These are phyloP conservation scores for Trichopria drosophilae DNA, from an alignment of 2,888 invertebrate species.

Conservation along the genomic window DNA sequence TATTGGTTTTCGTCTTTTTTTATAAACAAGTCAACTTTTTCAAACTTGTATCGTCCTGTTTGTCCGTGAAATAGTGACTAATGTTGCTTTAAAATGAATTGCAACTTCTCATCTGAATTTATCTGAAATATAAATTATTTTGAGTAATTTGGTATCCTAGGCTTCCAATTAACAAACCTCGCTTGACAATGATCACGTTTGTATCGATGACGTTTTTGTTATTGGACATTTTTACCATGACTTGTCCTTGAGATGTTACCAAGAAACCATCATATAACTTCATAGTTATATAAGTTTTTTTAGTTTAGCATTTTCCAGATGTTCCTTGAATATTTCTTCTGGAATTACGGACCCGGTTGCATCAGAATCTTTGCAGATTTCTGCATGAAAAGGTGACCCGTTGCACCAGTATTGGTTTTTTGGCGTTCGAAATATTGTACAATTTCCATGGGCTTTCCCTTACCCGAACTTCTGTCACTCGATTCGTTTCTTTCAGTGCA, in stretches of 20 bases:
- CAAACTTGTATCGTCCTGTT: not conserved
- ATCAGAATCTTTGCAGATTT: constrained; percentile 43
- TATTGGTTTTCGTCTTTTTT: not conserved
- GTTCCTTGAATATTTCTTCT: constrained; percentile 4
- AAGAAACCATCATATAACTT: constrained; percentile 25
- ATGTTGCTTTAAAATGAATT: constrained; percentile 9
- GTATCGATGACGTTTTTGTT: constrained; percentile 4
- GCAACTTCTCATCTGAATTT: too few relatives aligned
- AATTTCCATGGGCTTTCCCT: too few relatives aligned
- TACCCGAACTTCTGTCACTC: not conserved
- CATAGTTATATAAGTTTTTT: constrained; percentile 16
- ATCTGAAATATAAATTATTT: too few relatives aligned
- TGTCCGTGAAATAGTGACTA: constrained; percentile 8
- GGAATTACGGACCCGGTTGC: constrained; percentile 36
- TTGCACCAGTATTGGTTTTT: constrained; percentile 20
- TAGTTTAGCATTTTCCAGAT: constrained; percentile 5
- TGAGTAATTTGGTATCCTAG: constrained; percentile 27
- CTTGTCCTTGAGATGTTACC: constrained; percentile 26
- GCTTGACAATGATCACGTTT: constrained; percentile 26
- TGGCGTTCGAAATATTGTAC: too few relatives aligned
- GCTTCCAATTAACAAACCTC: constrained; percentile 24
- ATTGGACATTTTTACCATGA: constrained; percentile 19
- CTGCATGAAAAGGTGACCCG: constrained; percentile 35
- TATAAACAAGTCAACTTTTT: not conserved
- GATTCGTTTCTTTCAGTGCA: not conserved